phyloP scores from a whole-genome alignment of 2,888 invertebrate genomes.

The Bellardia pandia region DNA sequence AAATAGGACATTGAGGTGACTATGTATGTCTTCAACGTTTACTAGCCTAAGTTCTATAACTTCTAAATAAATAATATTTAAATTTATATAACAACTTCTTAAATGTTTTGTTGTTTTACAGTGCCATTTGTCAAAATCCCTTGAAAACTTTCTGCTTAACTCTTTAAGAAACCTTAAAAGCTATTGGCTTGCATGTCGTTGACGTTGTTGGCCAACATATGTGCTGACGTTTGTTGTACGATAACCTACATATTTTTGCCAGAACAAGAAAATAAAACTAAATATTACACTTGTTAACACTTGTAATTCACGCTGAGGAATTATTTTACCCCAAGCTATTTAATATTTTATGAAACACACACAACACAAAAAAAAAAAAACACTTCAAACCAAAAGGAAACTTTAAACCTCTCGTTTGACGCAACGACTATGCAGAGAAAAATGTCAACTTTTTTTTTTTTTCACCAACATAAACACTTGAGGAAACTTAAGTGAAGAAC shows the following conservation, averaged over 20 bases:
- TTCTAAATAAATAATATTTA: too few relatives aligned
- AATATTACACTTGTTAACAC: slow-evolving; percentile 65
- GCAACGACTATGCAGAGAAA: not conserved
- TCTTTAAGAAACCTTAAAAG: slow-evolving; percentile 62
- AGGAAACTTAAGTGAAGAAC: slow-evolving; percentile 62
- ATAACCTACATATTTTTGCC: slow-evolving; percentile 39
- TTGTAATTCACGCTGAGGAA: slow-evolving; percentile 53
- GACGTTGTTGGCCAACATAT: slow-evolving; percentile 47
- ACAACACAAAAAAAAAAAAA: slow-evolving; percentile 17
- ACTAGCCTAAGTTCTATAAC: too few relatives aligned
- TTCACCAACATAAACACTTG: slow-evolving; percentile 46
- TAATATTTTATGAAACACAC: slow-evolving; percentile 61
- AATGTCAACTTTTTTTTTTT: slow-evolving; percentile 29
- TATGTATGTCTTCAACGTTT: too few relatives aligned
- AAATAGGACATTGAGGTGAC: too few relatives aligned
- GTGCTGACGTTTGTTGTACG: slow-evolving; percentile 16
- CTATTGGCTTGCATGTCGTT: not conserved
- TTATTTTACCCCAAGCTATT: slow-evolving; percentile 59
- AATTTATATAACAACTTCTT: not conserved
- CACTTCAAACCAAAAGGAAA: slow-evolving; percentile 56
- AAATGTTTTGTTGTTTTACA: not conserved
- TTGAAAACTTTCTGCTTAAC: slow-evolving; percentile 17
- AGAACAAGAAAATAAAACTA: slow-evolving; percentile 19
- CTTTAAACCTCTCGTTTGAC: slow-evolving; percentile 50
- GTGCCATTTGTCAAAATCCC: not conserved